Evolutionary conservation across 2,888 invertebrate genomes (phyloP).

Genomic region (Nephrotoma flavescens): DNA sequence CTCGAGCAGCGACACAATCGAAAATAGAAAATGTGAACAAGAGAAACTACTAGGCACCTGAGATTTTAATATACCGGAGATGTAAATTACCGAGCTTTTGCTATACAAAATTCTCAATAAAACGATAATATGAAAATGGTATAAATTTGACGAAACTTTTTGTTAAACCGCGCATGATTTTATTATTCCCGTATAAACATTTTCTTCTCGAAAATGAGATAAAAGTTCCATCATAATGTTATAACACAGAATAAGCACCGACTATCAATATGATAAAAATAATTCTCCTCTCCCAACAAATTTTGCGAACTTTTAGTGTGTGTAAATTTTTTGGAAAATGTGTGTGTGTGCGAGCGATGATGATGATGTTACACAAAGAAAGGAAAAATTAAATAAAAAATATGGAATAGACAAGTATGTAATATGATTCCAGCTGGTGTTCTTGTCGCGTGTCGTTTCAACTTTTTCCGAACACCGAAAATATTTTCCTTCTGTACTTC

Average conservation of each 20-base stretch:
- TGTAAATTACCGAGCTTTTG: neutral
- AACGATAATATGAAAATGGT: neutral
- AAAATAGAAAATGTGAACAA: neutral
- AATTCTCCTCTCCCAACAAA: neutral
- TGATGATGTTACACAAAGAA: neutral
- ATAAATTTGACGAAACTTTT: neutral
- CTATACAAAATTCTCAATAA: neutral
- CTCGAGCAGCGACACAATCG: neutral
- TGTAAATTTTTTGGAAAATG: neutral
- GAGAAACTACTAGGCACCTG: neutral
- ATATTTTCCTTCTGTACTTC: neutral
- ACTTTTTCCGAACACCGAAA: neutral
- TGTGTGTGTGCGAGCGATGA: neutral
- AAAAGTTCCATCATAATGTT: neutral
- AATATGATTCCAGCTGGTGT: neutral
- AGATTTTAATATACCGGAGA: neutral
- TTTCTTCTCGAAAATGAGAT: neutral
- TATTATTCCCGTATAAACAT: neutral
- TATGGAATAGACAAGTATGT: neutral
- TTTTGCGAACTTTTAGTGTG: neutral
- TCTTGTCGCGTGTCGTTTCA: neutral
- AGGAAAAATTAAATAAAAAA: neutral
- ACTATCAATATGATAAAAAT: neutral
- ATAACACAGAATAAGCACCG: neutral
- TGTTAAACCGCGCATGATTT: neutral